Evolutionary conservation across 2,113 vertebrate genomes (phyloP).

Genomic region (Cephalopholis sonnerati): DNA sequence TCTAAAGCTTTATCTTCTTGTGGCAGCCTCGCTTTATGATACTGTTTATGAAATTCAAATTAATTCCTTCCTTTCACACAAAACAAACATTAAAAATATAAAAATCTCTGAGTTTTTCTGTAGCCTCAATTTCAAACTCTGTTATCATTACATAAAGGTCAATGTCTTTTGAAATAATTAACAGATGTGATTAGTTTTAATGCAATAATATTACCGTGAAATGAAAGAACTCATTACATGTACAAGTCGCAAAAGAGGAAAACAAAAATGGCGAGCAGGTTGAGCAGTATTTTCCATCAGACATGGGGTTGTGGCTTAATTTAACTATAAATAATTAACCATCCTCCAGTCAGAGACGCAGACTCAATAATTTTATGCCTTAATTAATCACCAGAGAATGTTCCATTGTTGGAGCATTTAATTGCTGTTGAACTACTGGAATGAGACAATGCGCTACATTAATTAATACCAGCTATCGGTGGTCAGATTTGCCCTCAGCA

Average conservation of each 20-base stretch:
- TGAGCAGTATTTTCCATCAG: conserved; percentile 63
- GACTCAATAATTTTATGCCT: conserved; percentile 72
- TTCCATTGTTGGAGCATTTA: conserved; percentile 73
- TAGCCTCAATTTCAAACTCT: conserved; percentile 17
- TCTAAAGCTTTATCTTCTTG: conserved; percentile 11
- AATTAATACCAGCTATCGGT: conserved; percentile 79
- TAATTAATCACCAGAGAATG: conserved; percentile 78
- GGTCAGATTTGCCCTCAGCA: conserved; percentile 67
- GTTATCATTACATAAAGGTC: conserved; percentile 41
- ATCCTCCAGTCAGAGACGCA: conserved; percentile 58
- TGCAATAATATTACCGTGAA: conserved; percentile 32
- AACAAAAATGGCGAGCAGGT: conserved; percentile 61
- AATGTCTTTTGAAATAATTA: conserved; percentile 34
- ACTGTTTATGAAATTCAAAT: conserved; percentile 16
- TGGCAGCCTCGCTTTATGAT: conserved; percentile 13
- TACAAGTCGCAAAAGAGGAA: conserved; percentile 27
- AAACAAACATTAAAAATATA: background rate
- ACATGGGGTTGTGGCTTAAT: conserved; percentile 65
- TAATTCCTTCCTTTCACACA: background rate
- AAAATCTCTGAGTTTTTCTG: background rate
- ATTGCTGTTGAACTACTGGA: conserved; percentile 69
- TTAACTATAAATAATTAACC: conserved; percentile 79
- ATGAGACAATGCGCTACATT: conserved; percentile 74
- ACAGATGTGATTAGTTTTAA: conserved; percentile 23
- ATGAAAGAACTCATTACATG: conserved; percentile 39